phyloP scores from a whole-genome alignment of 2,797 vertebrate species.

The Fistularia tabacaria region DNA sequence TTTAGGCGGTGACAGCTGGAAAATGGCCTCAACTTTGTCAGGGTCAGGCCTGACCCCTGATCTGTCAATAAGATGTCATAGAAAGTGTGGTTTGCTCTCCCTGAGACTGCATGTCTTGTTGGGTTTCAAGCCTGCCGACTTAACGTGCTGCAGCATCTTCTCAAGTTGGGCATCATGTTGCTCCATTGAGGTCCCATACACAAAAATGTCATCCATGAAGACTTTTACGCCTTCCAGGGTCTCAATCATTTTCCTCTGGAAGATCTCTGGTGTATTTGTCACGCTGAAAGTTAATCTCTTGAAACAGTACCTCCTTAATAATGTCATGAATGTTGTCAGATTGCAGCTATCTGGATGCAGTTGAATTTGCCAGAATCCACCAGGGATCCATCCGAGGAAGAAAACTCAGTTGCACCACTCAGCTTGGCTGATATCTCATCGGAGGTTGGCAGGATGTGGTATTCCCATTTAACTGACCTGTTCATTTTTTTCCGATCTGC shows the following conservation, averaged over 20 bases:
- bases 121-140: not conserved
- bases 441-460: not conserved
- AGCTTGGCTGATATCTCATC: not conserved
- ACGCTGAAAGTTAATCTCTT: constrained; percentile 23
- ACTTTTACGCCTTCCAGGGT: not conserved
- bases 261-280: constrained; percentile 6
- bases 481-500: not conserved
- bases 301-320: no score
- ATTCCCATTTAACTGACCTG: not conserved
- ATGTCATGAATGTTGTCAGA: not conserved
- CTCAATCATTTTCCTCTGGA: constrained; percentile 20
- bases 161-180: not conserved
- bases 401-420: not conserved
- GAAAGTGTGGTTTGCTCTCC: not conserved
- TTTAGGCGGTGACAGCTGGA: not conserved
- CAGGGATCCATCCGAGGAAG: not conserved
- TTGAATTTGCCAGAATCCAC: constrained; percentile 19
- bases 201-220: not conserved
- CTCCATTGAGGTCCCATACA: not conserved
- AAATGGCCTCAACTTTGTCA: not conserved
- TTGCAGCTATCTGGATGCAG: constrained; percentile 7
- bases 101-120: no score
- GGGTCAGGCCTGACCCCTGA: not conserved
- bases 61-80: not conserved
- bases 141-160: not conserved